Evolutionary conservation across 2,888 invertebrate species (phyloP).

Genomic region (Busseola fusca): DNA sequence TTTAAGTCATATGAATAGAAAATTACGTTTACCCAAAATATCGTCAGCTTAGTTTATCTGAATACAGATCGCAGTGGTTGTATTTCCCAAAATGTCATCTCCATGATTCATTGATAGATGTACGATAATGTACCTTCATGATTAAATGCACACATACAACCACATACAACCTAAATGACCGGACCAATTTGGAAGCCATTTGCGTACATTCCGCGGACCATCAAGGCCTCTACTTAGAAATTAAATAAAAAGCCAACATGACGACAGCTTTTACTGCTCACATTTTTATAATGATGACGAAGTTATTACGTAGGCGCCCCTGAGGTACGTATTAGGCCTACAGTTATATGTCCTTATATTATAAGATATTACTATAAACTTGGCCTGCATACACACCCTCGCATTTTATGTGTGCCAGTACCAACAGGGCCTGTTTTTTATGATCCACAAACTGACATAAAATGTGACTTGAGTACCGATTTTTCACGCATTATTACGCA

Average conservation of each 20-base stretch:
- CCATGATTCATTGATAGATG: slow-evolving; percentile 28
- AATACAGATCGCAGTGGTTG: neutral
- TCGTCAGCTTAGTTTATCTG: neutral
- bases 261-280: slow-evolving; percentile 39
- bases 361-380: slow-evolving; percentile 54
- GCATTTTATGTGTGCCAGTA: slow-evolving; percentile 48
- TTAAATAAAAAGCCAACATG: slow-evolving; percentile 45
- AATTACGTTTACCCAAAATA: neutral
- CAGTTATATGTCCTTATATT: slow-evolving; percentile 39
- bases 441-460: slow-evolving; percentile 61
- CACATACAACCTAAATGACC: slow-evolving; percentile 38
- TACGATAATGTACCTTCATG: slow-evolving; percentile 36
- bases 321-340: slow-evolving; percentile 25
- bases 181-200: slow-evolving; percentile 39
- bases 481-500: slow-evolving; percentile 64
- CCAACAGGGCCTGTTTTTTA: slow-evolving; percentile 58
- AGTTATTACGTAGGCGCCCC: slow-evolving; percentile 33
- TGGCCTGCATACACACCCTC: slow-evolving; percentile 45
- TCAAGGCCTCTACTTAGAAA: slow-evolving; percentile 35
- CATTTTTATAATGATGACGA: slow-evolving; percentile 47
- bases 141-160: slow-evolving; percentile 38
- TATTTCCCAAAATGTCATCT: slow-evolving; percentile 31
- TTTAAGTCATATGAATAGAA: neutral
- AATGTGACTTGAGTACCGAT: slow-evolving; percentile 61
- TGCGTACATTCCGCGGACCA: slow-evolving; percentile 33